Conservation (phyloP, 2,888 invertebrate genomes). For the Dasypogon diadema region DNA sequence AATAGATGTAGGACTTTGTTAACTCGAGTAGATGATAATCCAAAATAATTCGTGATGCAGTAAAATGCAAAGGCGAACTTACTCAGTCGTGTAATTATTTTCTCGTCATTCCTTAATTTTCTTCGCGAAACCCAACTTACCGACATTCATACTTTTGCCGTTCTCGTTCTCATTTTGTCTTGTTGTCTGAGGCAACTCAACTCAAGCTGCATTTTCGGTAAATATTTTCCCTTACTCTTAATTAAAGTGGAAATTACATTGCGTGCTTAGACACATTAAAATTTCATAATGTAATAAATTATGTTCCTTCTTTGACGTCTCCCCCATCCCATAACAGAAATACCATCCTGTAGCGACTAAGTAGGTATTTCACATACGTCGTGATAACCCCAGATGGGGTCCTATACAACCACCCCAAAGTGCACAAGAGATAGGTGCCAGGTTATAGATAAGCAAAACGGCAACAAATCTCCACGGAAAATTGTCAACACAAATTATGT, state of each 20-base stretch:
- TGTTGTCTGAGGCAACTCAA: background rate
- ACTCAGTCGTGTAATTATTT: conserved; percentile 51
- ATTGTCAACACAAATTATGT: conserved; percentile 60
- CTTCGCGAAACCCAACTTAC: background rate
- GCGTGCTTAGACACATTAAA: conserved; percentile 70
- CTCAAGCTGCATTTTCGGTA: conserved; percentile 50
- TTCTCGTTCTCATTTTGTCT: conserved; percentile 1
- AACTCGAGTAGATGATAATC: conserved; percentile 42
- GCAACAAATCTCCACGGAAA: conserved; percentile 37
- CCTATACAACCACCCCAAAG: background rate
- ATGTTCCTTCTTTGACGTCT: conserved; percentile 42
- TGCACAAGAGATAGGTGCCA: conserved; percentile 30
- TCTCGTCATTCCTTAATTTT: conserved; percentile 48
- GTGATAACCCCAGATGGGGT: conserved; percentile 5
- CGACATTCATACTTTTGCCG: background rate
- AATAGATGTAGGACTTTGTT: conserved; percentile 22
- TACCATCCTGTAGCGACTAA: background rate
- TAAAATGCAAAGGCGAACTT: conserved; percentile 49
- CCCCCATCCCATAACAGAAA: background rate
- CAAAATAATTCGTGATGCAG: conserved; percentile 39
- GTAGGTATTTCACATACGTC: conserved; percentile 1
- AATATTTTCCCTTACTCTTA: conserved; percentile 60
- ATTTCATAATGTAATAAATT: conserved; percentile 59
- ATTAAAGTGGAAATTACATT: conserved; percentile 69
- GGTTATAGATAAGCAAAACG: conserved; percentile 38